These are phyloP conservation scores for Pterobdella sp. DNA, from an alignment of 2,888 invertebrate genomes.

Conservation along the genomic window DNA sequence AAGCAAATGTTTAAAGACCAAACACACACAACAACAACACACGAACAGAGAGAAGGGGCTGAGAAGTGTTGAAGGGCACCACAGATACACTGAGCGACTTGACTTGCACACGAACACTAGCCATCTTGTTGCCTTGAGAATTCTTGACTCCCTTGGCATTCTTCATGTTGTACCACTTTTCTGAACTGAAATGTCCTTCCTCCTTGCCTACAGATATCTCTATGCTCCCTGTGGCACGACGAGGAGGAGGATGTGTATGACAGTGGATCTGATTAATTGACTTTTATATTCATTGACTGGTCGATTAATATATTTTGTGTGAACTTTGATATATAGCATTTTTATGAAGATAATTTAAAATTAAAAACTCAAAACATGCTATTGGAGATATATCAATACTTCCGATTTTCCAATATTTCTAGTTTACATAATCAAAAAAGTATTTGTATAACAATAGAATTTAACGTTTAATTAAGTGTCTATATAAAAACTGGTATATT, in stretches of 20 bases:
- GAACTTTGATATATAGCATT: too few species aligned
- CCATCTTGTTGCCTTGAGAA: constrained; percentile 46
- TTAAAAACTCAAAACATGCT: too few species aligned
- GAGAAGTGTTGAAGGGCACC: constrained; percentile 57
- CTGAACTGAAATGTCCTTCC: background rate
- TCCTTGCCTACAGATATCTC: background rate
- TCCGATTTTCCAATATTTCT: too few species aligned
- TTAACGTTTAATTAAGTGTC: too few species aligned
- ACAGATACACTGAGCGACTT: constrained; percentile 81
- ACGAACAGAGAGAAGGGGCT: constrained; percentile 10
- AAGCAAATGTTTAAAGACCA: background rate
- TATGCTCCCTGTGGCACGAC: background rate
- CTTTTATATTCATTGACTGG: background rate
- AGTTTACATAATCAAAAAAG: too few species aligned
- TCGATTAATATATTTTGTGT: too few species aligned
- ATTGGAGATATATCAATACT: too few species aligned
- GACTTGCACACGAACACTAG: constrained; percentile 77
- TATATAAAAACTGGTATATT: too few species aligned
- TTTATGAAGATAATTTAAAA: too few species aligned
- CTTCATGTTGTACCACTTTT: constrained; percentile 40
- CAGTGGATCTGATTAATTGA: background rate
- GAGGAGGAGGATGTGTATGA: background rate
- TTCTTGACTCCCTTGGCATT: constrained; percentile 45
- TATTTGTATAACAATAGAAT: too few species aligned
- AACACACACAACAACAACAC: background rate